Conservation (phyloP, 2,888 invertebrate genomes). For the Oligia strigilis region DNA sequence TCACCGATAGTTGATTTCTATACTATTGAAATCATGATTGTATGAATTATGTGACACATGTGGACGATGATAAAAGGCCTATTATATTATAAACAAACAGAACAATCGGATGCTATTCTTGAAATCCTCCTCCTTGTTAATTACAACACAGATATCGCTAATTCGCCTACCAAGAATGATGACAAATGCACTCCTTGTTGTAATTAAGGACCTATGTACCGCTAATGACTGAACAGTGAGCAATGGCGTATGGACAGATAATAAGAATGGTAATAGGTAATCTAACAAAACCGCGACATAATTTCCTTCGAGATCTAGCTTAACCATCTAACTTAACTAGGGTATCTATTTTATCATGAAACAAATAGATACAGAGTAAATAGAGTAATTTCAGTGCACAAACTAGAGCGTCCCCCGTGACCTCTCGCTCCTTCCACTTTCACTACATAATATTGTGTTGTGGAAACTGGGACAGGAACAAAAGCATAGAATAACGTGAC, state of each 20-base stretch:
- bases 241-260: neutral
- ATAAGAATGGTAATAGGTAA: neutral
- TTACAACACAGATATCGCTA: neutral
- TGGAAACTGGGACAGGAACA: conserved; percentile 58
- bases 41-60: neutral
- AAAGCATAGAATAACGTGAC: conserved; percentile 51
- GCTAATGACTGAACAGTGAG: neutral
- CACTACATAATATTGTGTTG: conserved; percentile 43
- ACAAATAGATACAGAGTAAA: conserved; percentile 30
- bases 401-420: conserved; percentile 34
- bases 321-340: neutral
- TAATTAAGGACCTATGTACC: neutral
- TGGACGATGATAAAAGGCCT: neutral
- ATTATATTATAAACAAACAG: neutral
- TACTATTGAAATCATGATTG: neutral
- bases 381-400: conserved; percentile 26
- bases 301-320: too few species aligned
- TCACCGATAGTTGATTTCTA: neutral
- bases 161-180: neutral
- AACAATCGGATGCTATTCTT: neutral
- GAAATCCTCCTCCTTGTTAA: neutral
- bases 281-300: neutral
- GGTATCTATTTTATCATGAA: conserved; percentile 11
- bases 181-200: neutral
- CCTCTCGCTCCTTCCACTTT: conserved; percentile 56